Conservation (phyloP, 2,888 invertebrate species). For the Brachyptera putata region DNA sequence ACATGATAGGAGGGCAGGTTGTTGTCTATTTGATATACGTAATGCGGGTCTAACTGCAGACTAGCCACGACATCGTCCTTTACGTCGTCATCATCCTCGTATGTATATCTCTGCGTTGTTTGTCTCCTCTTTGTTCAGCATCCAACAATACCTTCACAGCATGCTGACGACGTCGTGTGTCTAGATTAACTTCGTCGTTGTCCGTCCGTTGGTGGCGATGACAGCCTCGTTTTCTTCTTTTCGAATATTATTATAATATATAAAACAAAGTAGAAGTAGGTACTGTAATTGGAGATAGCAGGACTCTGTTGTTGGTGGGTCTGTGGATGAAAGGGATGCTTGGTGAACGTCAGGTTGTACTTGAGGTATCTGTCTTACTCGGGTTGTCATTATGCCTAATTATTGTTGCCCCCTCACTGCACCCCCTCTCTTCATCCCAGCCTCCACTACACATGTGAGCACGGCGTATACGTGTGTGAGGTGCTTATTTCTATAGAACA, state of each 20-base stretch:
- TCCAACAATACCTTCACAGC: conserved; percentile 12
- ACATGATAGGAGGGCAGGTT: background rate
- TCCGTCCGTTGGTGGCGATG: conserved; percentile 13
- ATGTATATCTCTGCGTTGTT: background rate
- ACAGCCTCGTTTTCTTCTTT: conserved; percentile 2
- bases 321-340: background rate
- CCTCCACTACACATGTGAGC: no score
- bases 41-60: background rate
- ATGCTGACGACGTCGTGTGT: background rate
- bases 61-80: background rate
- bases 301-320: background rate
- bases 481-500: no score
- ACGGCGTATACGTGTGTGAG: no score
- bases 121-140: conserved; percentile 7
- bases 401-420: no score
- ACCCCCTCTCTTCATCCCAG: no score
- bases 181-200: conserved; percentile 16
- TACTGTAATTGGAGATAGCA: background rate
- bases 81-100: background rate
- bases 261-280: background rate
- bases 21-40: background rate
- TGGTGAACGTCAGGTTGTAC: no score
- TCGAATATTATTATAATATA: background rate
- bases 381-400: no score
- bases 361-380: no score